Conservation (phyloP, 2,113 vertebrate genomes). For the Sciurus niger region DNA sequence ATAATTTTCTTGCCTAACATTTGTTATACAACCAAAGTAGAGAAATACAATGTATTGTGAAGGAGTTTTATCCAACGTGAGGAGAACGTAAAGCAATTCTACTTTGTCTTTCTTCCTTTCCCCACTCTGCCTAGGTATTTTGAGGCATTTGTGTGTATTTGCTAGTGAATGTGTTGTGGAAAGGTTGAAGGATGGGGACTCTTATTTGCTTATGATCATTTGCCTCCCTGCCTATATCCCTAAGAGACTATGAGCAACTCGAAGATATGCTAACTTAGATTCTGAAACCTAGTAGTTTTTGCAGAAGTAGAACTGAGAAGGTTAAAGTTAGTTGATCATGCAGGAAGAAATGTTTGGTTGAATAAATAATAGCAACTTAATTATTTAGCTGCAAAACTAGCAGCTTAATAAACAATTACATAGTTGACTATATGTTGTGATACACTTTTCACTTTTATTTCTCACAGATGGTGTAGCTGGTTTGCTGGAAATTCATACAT, state of each 20-base stretch:
- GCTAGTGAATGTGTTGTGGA: background rate
- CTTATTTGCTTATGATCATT: background rate
- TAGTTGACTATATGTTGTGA: background rate
- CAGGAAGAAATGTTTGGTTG: background rate
- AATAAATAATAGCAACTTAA: background rate
- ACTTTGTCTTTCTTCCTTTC: background rate
- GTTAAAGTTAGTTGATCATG: background rate
- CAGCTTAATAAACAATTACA: background rate
- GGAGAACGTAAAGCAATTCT: background rate
- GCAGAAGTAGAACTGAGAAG: background rate
- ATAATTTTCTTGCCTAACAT: background rate
- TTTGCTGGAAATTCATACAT: background rate
- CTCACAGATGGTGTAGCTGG: background rate
- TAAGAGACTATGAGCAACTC: background rate
- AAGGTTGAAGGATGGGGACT: background rate
- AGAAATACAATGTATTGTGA: background rate
- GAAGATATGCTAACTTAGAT: background rate
- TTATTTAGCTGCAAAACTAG: background rate
- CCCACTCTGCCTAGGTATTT: background rate
- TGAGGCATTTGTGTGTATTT: background rate
- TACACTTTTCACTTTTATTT: background rate
- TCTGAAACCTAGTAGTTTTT: background rate
- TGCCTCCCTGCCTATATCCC: background rate
- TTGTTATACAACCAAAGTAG: background rate
- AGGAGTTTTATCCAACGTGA: background rate